phyloP scores from a whole-genome alignment of 1,140 invertebrate species.

The Ladona fulva region DNA sequence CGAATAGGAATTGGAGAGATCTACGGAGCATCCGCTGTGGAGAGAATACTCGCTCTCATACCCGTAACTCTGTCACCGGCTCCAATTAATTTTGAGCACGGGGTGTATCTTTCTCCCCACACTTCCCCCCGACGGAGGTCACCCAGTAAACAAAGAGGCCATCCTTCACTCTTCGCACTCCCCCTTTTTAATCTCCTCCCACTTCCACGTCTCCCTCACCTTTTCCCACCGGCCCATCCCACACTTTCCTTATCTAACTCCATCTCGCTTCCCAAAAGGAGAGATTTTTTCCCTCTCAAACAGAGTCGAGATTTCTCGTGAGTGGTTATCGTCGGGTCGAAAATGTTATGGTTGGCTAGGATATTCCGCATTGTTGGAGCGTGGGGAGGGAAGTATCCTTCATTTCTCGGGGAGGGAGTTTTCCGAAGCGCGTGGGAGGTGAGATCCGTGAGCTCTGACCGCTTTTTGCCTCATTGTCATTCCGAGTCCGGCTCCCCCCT shows the following conservation, averaged over 20 bases:
- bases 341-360: neutral
- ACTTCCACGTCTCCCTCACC: no score
- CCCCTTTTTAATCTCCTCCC: no score
- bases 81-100: neutral
- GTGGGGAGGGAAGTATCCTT: neutral
- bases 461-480: slow-evolving; percentile 9
- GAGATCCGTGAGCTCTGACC: neutral
- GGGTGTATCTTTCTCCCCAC: neutral
- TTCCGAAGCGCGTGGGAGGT: neutral
- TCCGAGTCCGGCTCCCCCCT: neutral
- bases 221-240: neutral
- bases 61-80: neutral
- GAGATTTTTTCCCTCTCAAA: neutral
- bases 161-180: neutral
- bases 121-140: neutral
- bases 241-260: neutral
- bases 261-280: slow-evolving; percentile 8
- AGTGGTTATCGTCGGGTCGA: neutral
- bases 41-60: neutral
- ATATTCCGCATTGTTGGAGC: slow-evolving; percentile 4
- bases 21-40: neutral
- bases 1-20: neutral
- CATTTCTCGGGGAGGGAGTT: neutral
- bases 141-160: neutral
- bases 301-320: neutral